Evolutionary conservation across 2,888 invertebrate genomes (phyloP).

Genomic region (Drosophila suboccidentalis): DNA sequence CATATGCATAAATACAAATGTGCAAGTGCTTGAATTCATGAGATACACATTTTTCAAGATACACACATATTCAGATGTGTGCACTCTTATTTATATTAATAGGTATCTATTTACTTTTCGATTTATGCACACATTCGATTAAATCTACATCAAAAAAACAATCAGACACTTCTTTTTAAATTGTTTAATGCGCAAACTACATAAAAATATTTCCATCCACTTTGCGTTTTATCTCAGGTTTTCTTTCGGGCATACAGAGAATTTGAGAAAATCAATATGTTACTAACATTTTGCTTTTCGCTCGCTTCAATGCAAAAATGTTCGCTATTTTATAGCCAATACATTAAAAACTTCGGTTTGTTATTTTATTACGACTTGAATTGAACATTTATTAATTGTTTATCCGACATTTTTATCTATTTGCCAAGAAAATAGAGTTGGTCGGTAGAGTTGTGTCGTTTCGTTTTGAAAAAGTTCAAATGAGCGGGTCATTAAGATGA

Average conservation of each 20-base stretch:
- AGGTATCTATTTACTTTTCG: not conserved
- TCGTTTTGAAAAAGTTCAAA: too few relatives aligned
- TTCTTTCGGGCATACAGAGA: not conserved
- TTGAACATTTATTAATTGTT: conserved; percentile 49
- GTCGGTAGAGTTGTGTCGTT: too few relatives aligned
- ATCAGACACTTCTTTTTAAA: not conserved
- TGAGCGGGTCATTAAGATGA: too few relatives aligned
- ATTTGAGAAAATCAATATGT: conserved; percentile 15
- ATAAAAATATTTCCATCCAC: not conserved
- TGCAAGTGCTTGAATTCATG: conserved; percentile 26
- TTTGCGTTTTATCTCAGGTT: conserved; percentile 4
- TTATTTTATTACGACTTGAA: conserved; percentile 15
- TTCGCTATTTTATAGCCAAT: conserved; percentile 10
- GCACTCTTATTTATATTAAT: conserved; percentile 9
- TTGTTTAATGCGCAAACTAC: not conserved
- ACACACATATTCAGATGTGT: conserved; percentile 19
- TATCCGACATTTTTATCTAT: conserved; percentile 56
- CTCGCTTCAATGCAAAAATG: not conserved
- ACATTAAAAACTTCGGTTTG: conserved; percentile 2
- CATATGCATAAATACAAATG: conserved; percentile 1
- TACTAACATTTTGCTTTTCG: conserved; percentile 27
- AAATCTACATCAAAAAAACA: not conserved
- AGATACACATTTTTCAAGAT: conserved; percentile 56
- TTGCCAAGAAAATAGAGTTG: conserved; percentile 44
- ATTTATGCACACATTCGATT: not conserved